Percentiles rank a stretch among this genome's conserved stretches.
phyloP scores from a whole-genome alignment of 2,797 vertebrate species.

The Brachyrhaphis roseni region DNA sequence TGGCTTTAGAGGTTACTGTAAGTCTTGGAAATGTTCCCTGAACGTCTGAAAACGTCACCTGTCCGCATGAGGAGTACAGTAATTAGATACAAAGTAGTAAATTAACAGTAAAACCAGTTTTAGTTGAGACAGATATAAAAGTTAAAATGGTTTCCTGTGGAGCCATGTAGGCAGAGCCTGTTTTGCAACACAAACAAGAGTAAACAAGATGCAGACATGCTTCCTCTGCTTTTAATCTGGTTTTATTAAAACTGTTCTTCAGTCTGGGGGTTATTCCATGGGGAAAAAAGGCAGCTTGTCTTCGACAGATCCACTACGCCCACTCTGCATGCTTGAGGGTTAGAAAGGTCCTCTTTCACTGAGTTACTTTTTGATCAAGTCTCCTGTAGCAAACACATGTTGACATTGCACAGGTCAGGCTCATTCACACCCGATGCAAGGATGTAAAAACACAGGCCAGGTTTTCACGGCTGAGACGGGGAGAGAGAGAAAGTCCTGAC shows the following conservation, averaged over 20 bases:
- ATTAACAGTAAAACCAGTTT: constrained; percentile 18
- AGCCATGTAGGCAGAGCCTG: constrained; percentile 49
- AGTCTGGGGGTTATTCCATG: constrained; percentile 30
- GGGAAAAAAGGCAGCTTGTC: constrained; percentile 16
- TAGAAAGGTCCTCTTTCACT: constrained; percentile 16
- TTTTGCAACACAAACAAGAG: constrained; percentile 45
- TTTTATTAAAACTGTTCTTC: constrained; percentile 24
- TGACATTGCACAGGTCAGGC: constrained; percentile 10
- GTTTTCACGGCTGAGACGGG: constrained; percentile 20
- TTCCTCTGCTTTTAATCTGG: constrained; percentile 37
- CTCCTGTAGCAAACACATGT: constrained; percentile 7
- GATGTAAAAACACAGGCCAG: constrained; percentile 42
- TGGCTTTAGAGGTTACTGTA: constrained; percentile 34
- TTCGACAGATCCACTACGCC: constrained; percentile 3
- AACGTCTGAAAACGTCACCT: constrained; percentile 59
- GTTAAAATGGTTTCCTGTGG: constrained; percentile 54
- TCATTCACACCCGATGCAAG: constrained; percentile 43
- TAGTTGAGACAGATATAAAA: constrained; percentile 56
- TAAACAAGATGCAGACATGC: constrained; percentile 65
- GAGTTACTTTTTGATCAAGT: not conserved
- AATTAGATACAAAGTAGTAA: constrained; percentile 45
- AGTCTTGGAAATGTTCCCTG: constrained; percentile 61
- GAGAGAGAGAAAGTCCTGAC: constrained; percentile 16
- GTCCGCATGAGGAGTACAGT: constrained; percentile 44
- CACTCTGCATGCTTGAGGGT: constrained; percentile 11